These are phyloP conservation scores for Myripristis jacobus DNA, from an alignment of 2,797 vertebrate genomes.

Conservation along the genomic window DNA sequence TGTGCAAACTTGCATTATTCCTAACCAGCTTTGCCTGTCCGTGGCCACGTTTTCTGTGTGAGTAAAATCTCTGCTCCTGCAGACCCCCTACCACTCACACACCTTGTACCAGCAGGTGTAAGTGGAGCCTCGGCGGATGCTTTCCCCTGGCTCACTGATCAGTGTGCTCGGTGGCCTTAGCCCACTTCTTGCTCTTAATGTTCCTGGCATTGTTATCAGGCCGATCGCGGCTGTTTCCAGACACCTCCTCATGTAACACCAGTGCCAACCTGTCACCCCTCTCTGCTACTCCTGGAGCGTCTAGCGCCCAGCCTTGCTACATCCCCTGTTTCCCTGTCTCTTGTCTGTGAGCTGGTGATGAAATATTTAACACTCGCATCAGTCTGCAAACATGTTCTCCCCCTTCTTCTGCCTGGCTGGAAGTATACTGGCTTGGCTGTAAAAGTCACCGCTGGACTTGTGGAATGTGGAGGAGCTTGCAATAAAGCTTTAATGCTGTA, in stretches of 20 bases:
- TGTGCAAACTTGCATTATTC: constrained; percentile 39
- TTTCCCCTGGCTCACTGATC: constrained; percentile 37
- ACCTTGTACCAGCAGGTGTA: constrained; percentile 68
- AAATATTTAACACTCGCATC: constrained; percentile 78
- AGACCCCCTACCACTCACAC: constrained; percentile 37
- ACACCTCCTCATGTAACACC: constrained; percentile 65
- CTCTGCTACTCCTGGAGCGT: constrained; percentile 48
- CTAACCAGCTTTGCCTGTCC: constrained; percentile 37
- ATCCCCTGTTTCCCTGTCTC: constrained; percentile 16
- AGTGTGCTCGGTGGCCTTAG: constrained; percentile 25
- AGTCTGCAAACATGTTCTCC: constrained; percentile 48
- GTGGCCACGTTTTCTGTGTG: constrained; percentile 35
- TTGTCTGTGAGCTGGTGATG: constrained; percentile 64
- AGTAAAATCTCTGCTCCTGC: constrained; percentile 33
- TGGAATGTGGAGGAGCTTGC: constrained; percentile 36
- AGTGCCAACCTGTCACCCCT: constrained; percentile 62
- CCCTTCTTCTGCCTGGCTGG: constrained; percentile 59
- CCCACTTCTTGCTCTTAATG: constrained; percentile 40
- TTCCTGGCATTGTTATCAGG: constrained; percentile 46
- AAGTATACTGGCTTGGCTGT: constrained; percentile 56
- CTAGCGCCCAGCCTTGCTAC: constrained; percentile 37
- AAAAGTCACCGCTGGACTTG: constrained; percentile 28
- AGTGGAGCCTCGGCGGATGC: constrained; percentile 39
- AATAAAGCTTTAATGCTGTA: constrained; percentile 52
- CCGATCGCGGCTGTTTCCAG: constrained; percentile 64